phyloP scores from a whole-genome alignment of 2,888 invertebrate genomes.

The Microplitis deprimator region DNA sequence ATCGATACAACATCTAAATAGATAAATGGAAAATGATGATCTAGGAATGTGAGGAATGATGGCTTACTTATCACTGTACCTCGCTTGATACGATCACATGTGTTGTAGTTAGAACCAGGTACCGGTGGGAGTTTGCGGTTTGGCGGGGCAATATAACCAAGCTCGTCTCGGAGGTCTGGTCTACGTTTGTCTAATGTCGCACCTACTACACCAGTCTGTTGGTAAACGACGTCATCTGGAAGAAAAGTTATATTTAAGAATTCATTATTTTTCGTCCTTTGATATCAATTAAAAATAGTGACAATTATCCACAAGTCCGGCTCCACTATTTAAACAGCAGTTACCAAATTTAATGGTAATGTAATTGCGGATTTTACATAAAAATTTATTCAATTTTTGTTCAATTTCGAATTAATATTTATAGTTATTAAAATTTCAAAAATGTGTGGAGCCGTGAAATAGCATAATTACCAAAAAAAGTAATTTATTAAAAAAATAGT shows the following conservation, averaged over 20 bases:
- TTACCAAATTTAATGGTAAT: too few relatives aligned
- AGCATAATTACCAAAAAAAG: not conserved
- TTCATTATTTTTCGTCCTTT: not conserved
- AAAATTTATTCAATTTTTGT: too few relatives aligned
- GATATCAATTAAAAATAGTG: too few relatives aligned
- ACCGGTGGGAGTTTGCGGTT: slow-evolving; percentile 93
- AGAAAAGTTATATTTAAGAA: slow-evolving; percentile 19
- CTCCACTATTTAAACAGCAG: too few relatives aligned
- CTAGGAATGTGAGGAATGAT: slow-evolving; percentile 66
- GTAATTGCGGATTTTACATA: not conserved
- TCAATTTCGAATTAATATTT: too few relatives aligned
- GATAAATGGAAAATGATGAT: slow-evolving; percentile 52
- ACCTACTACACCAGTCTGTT: slow-evolving; percentile 82
- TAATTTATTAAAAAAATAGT: not conserved
- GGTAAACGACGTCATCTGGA: slow-evolving; percentile 92
- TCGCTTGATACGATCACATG: slow-evolving; percentile 93
- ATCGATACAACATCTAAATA: slow-evolving; percentile 65
- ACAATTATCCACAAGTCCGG: too few relatives aligned
- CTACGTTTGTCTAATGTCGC: slow-evolving; percentile 88
- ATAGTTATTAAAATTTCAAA: too few relatives aligned
- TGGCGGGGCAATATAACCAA: slow-evolving; percentile 94
- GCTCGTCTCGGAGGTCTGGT: slow-evolving; percentile 87
- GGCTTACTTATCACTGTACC: slow-evolving; percentile 93
- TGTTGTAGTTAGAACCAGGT: slow-evolving; percentile 93
- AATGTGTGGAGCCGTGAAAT: not conserved